Conservation (phyloP, 2,888 invertebrate species). For the Galeruca laticollis region DNA sequence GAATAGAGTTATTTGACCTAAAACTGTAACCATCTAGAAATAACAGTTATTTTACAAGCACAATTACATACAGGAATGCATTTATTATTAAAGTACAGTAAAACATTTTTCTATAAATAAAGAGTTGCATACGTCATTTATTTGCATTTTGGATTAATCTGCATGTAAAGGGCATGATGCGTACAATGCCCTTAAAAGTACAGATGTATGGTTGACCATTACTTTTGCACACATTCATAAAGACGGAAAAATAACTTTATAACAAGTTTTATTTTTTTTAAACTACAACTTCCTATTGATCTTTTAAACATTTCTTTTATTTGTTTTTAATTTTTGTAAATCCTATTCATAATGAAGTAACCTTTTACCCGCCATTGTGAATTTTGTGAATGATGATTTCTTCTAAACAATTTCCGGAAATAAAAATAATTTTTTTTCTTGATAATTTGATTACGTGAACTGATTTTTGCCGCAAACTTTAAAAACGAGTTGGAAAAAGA, state of each 20-base stretch:
- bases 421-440: constrained; percentile 27
- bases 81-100: constrained; percentile 50
- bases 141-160: constrained; percentile 38
- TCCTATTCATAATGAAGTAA: constrained; percentile 58
- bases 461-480: not conserved
- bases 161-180: constrained; percentile 42
- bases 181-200: constrained; percentile 61
- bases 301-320: constrained; percentile 8
- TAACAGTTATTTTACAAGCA: constrained; percentile 65
- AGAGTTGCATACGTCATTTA: constrained; percentile 48
- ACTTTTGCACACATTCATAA: constrained; percentile 11
- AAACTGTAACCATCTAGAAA: constrained; percentile 66
- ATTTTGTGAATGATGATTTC: constrained; percentile 58
- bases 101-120: constrained; percentile 46
- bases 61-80: constrained; percentile 59
- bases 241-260: not conserved
- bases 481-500: constrained; percentile 25
- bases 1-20: constrained; percentile 66
- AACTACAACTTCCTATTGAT: not conserved
- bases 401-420: constrained; percentile 40
- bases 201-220: constrained; percentile 46
- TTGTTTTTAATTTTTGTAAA: constrained; percentile 40
- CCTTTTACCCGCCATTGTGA: constrained; percentile 65
- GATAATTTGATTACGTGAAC: not conserved
- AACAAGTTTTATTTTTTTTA: not conserved